phyloP scores from a whole-genome alignment of 2,888 invertebrate species.

The Chironomus riparius region DNA sequence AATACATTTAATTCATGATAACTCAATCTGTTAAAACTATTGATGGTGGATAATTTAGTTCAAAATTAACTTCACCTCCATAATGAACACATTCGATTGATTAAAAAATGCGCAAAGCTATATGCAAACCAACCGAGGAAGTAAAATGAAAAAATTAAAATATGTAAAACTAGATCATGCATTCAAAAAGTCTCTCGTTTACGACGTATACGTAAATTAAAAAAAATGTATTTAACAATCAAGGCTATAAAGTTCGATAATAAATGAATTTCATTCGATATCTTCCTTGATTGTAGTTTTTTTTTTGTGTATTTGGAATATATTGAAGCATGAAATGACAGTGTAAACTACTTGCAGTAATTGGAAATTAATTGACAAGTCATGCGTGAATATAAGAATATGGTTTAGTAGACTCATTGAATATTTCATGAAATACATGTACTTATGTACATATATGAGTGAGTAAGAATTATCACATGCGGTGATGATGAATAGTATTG shows the following conservation, averaged over 20 bases:
- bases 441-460: not conserved
- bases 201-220: not conserved
- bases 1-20: too few relatives aligned
- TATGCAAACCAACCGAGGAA: not conserved
- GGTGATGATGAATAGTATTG: not conserved
- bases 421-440: not conserved
- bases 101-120: too few relatives aligned
- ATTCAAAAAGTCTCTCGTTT: not conserved
- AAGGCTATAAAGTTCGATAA: conserved; percentile 4
- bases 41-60: too few relatives aligned
- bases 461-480: not conserved
- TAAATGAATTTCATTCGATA: not conserved
- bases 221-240: not conserved
- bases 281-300: conserved; percentile 2
- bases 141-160: not conserved
- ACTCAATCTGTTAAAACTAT: too few relatives aligned
- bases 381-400: conserved; percentile 3
- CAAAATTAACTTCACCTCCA: too few relatives aligned
- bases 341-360: not conserved
- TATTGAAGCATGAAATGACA: conserved; percentile 4
- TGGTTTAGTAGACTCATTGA: not conserved
- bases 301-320: not conserved
- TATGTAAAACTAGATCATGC: not conserved
- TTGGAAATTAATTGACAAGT: conserved; percentile 1
- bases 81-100: too few relatives aligned